These are phyloP conservation scores for Steinernema feltiae DNA, from an alignment of 1,140 invertebrate species.

Conservation along the genomic window DNA sequence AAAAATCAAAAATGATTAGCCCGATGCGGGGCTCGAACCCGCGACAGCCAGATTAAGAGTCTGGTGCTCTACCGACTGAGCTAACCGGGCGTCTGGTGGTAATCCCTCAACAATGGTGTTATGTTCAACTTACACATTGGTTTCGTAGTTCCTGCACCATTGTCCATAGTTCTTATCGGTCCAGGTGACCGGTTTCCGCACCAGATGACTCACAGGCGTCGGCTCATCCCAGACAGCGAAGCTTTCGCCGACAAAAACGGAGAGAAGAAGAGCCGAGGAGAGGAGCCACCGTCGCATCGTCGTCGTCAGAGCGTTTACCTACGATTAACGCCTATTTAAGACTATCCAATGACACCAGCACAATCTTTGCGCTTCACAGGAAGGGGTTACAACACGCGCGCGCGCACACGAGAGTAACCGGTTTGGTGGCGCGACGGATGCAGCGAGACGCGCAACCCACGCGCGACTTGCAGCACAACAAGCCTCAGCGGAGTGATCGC, in stretches of 20 bases:
- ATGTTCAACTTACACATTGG: neutral
- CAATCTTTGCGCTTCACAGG: neutral
- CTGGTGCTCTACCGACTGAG: neutral
- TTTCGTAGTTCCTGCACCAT: slow-evolving; percentile 3
- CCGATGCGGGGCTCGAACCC: neutral
- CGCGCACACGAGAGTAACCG: neutral
- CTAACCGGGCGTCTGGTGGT: neutral
- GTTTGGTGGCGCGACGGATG: neutral
- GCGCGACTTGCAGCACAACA: no score
- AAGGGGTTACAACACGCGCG: slow-evolving; percentile 2
- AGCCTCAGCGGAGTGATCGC: no score
- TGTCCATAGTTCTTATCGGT: neutral
- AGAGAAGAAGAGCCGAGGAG: neutral
- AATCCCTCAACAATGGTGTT: neutral
- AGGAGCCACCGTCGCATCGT: neutral
- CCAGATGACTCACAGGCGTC: neutral
- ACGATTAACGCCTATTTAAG: neutral
- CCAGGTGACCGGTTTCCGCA: neutral
- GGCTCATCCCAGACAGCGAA: neutral
- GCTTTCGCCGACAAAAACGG: neutral
- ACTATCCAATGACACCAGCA: neutral
- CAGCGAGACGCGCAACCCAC: neutral
- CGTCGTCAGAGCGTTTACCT: neutral
- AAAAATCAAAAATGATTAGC: no score
- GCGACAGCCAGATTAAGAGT: slow-evolving; percentile 12